Evolutionary conservation across 2,797 vertebrate species (phyloP).

Genomic region (Catamblyrhynchus diadema): DNA sequence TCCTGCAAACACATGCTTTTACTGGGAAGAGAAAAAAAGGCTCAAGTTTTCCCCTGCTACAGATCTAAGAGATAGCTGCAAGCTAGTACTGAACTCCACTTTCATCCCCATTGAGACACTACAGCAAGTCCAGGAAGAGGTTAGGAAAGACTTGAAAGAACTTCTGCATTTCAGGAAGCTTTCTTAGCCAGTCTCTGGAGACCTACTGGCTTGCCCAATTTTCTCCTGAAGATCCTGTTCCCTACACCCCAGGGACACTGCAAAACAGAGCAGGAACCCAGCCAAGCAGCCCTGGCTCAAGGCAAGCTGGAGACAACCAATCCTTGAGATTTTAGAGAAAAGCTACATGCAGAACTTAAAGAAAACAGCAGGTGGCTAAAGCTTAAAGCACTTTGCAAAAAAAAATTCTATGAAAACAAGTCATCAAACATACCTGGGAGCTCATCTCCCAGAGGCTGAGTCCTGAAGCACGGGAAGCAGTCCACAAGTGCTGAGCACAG

Average conservation of each 20-base stretch:
- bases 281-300: neutral
- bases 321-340: neutral
- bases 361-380: neutral
- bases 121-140: neutral
- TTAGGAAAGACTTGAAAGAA: neutral
- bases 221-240: neutral
- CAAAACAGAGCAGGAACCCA: neutral
- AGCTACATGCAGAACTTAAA: neutral
- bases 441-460: neutral
- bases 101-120: neutral
- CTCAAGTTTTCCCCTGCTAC: neutral
- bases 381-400: neutral
- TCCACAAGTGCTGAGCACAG: accelerated
- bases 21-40: neutral
- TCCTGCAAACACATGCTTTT: neutral
- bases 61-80: neutral
- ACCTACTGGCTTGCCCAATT: neutral
- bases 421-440: slow-evolving; percentile 3
- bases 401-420: neutral
- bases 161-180: neutral
- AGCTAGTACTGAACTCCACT: neutral
- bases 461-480: neutral
- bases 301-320: neutral
- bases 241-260: neutral
- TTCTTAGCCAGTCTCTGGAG: neutral